phyloP scores from a whole-genome alignment of 1,140 invertebrate species.

The Dendroctonus ponderosae region DNA sequence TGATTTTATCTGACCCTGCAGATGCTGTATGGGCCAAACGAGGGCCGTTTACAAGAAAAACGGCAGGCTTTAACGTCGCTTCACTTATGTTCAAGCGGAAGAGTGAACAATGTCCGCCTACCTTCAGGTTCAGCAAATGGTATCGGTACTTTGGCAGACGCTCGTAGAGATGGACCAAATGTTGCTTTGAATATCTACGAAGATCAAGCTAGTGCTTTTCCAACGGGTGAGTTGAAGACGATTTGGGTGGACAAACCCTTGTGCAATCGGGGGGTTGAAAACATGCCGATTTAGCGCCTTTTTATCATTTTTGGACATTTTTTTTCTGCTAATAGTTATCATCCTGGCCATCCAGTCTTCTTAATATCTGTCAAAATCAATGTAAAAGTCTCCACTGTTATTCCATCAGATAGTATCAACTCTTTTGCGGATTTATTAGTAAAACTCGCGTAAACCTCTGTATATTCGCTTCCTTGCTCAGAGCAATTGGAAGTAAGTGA shows the following conservation, averaged over 20 bases:
- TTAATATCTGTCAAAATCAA: too few species aligned
- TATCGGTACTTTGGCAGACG: neutral
- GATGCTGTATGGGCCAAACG: constrained; percentile 60
- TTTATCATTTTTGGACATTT: too few species aligned
- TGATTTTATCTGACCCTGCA: constrained; percentile 17
- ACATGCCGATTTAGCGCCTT: too few species aligned
- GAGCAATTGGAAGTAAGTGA: neutral
- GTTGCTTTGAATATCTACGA: constrained; percentile 3
- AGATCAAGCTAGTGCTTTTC: constrained; percentile 3
- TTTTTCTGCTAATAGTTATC: too few species aligned
- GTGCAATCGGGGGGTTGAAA: too few species aligned
- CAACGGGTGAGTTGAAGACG: constrained; percentile 1
- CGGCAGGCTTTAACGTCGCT: constrained; percentile 71
- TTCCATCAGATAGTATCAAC: too few species aligned
- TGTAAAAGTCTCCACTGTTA: too few species aligned
- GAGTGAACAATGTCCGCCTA: constrained; percentile 49
- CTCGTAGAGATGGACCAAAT: neutral
- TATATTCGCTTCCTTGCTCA: too few species aligned
- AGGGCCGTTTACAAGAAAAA: constrained; percentile 63
- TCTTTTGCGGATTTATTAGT: too few species aligned
- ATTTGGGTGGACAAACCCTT: too few species aligned
- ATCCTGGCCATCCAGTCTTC: too few species aligned
- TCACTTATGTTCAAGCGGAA: constrained; percentile 57
- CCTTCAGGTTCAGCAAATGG: constrained; percentile 20
- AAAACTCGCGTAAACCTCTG: neutral